phyloP scores from a whole-genome alignment of 2,888 invertebrate species.

The Germaria angustata region DNA sequence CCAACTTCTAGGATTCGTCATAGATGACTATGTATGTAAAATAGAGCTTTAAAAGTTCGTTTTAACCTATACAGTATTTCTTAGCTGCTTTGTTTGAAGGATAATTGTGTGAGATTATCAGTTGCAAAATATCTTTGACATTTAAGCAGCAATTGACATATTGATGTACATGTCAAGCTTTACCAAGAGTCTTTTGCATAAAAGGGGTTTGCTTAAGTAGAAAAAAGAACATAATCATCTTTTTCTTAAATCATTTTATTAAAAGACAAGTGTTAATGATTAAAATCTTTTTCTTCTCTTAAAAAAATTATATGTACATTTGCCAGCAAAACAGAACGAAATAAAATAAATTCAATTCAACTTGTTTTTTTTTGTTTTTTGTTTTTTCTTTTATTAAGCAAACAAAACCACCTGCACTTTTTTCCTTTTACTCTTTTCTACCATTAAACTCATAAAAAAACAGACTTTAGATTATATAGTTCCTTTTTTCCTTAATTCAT shows the following conservation, averaged over 20 bases:
- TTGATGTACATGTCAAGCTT: conserved; percentile 58
- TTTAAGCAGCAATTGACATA: conserved; percentile 61
- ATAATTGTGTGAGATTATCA: conserved; percentile 22
- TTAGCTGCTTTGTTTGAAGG: conserved; percentile 4
- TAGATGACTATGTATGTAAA: too few relatives aligned
- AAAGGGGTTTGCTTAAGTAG: neutral
- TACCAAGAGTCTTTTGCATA: neutral
- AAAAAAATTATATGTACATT: conserved; percentile 2
- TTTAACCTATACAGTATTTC: neutral
- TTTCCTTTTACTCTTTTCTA: conserved; percentile 10
- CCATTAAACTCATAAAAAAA: conserved; percentile 15
- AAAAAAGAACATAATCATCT: conserved; percentile 25
- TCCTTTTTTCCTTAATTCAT: conserved; percentile 45
- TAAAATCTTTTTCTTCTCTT: conserved; percentile 47
- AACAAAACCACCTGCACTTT: conserved; percentile 64
- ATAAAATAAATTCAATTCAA: conserved; percentile 12
- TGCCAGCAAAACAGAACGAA: neutral
- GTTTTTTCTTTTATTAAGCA: conserved; percentile 1
- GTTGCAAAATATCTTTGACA: conserved; percentile 37
- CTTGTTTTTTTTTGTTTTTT: neutral
- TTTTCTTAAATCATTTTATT: conserved; percentile 26
- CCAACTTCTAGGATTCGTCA: too few relatives aligned
- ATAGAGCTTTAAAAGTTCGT: neutral
- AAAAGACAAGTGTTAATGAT: conserved; percentile 66
- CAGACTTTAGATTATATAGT: conserved; percentile 11